Percentiles rank a stretch among this genome's conserved stretches.
These are phyloP conservation scores for Myripristis jacobus DNA, from an alignment of 2,797 vertebrate genomes.

Conservation along the genomic window DNA sequence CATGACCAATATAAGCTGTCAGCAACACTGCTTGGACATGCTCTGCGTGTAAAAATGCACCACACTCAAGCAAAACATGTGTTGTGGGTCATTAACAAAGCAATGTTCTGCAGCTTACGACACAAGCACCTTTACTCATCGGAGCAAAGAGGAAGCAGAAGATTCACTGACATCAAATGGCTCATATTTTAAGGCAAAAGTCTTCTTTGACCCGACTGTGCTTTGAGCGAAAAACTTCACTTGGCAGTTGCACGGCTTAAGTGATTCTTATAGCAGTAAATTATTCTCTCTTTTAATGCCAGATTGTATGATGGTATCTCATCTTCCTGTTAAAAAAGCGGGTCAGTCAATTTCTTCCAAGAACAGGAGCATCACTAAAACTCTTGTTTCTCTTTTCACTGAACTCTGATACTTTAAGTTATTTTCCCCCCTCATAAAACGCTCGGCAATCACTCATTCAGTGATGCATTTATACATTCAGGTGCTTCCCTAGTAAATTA, in stretches of 20 bases:
- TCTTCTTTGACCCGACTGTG: neutral
- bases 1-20: neutral
- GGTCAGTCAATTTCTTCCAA: slow-evolving; percentile 1
- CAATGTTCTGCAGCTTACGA: neutral
- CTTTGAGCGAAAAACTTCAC: neutral
- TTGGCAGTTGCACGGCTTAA: neutral
- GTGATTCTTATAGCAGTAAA: neutral
- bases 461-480: slow-evolving; percentile 5
- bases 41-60: neutral
- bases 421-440: neutral
- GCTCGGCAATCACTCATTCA: slow-evolving; percentile 2
- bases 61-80: neutral
- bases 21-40: neutral
- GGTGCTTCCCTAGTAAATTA: neutral
- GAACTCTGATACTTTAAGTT: neutral
- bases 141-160: neutral
- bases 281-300: neutral
- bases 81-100: neutral
- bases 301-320: neutral
- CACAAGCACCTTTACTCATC: neutral
- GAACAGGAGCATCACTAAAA: neutral
- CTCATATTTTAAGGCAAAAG: neutral
- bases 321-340: neutral
- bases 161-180: neutral
- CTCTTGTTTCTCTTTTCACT: neutral